phyloP scores from a whole-genome alignment of 2,888 invertebrate genomes.

The Syrista parreyssii region DNA sequence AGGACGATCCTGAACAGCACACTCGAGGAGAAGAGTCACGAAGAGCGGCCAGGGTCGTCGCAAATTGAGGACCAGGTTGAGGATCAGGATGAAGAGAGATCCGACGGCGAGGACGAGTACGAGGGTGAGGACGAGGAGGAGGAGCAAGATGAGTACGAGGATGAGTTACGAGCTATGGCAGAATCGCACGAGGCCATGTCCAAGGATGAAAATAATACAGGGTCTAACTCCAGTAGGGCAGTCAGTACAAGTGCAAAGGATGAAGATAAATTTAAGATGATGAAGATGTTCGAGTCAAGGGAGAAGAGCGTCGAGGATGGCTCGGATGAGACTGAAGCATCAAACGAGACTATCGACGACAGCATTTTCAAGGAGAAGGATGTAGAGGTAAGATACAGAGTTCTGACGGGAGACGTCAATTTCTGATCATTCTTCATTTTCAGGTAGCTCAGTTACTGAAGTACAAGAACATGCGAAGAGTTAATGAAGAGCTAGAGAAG shows the following conservation, averaged over 20 bases:
- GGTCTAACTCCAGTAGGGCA: slow-evolving; percentile 28
- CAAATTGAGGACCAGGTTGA: slow-evolving; percentile 1
- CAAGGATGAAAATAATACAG: slow-evolving; percentile 41
- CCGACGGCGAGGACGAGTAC: slow-evolving; percentile 29
- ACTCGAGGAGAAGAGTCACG: not conserved
- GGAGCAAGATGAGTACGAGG: slow-evolving; percentile 46
- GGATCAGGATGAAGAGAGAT: slow-evolving; percentile 15
- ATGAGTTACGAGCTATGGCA: slow-evolving; percentile 47
- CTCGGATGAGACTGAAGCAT: slow-evolving; percentile 48
- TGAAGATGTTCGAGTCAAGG: slow-evolving; percentile 44
- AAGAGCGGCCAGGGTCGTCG: not conserved
- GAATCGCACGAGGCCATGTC: slow-evolving; percentile 56
- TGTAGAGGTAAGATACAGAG: slow-evolving; percentile 32
- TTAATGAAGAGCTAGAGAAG: slow-evolving; percentile 11
- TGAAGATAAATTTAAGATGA: slow-evolving; percentile 10
- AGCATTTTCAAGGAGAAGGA: slow-evolving; percentile 32
- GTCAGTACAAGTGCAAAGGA: slow-evolving; percentile 17
- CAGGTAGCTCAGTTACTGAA: slow-evolving; percentile 53
- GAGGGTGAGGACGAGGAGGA: slow-evolving; percentile 28
- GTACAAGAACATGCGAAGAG: slow-evolving; percentile 42
- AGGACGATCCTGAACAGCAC: not conserved
- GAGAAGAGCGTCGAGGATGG: slow-evolving; percentile 42
- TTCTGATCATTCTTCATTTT: slow-evolving; percentile 9
- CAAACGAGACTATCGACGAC: slow-evolving; percentile 48
- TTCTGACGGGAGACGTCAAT: not conserved